Conservation (phyloP, 2,888 invertebrate genomes). For the Eudemis profundana region DNA sequence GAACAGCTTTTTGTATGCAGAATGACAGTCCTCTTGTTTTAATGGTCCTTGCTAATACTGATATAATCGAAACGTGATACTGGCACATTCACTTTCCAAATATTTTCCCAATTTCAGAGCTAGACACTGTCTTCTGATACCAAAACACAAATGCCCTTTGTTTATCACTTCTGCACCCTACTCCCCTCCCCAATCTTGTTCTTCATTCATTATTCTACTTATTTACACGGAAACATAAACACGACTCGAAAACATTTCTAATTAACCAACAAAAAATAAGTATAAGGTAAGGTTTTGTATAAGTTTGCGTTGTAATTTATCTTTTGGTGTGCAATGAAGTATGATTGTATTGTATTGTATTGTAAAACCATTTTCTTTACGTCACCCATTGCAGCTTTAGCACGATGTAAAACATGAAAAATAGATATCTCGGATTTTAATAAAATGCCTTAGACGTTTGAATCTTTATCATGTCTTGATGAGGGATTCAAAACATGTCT, state of each 20-base stretch:
- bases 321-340: too few relatives aligned
- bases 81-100: too few relatives aligned
- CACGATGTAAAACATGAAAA: slow-evolving; percentile 8
- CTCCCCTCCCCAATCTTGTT: background rate
- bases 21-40: too few relatives aligned
- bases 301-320: too few relatives aligned
- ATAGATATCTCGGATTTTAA: slow-evolving; percentile 10
- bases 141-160: background rate
- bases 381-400: slow-evolving; percentile 7
- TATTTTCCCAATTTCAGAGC: background rate
- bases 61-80: too few relatives aligned
- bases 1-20: too few relatives aligned
- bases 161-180: background rate
- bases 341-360: too few relatives aligned
- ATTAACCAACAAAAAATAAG: slow-evolving; percentile 8
- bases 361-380: too few relatives aligned
- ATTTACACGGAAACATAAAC: slow-evolving; percentile 7
- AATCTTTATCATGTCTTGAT: too few relatives aligned
- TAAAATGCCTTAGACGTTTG: background rate
- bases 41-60: too few relatives aligned
- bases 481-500: too few relatives aligned
- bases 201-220: slow-evolving; percentile 25
- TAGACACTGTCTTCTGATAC: background rate
- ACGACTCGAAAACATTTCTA: slow-evolving; percentile 20
- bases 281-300: too few relatives aligned